Conservation (phyloP, 2,113 vertebrate species). For the Ardeotis arabs region DNA sequence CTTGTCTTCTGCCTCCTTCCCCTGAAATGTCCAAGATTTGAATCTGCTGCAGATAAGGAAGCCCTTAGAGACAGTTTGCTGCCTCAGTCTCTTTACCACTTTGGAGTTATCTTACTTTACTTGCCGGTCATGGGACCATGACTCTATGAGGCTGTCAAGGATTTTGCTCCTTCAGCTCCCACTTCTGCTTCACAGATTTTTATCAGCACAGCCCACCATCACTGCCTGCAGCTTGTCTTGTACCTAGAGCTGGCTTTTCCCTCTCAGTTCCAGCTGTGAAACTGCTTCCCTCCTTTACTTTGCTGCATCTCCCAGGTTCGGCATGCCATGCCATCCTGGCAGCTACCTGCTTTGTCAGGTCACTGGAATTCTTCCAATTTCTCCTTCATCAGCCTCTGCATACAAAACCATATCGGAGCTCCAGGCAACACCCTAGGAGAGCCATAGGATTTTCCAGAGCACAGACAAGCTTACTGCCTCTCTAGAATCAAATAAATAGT, state of each 20-base stretch:
- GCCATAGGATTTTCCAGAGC: neutral
- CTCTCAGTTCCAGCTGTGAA: neutral
- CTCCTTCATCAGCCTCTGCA: neutral
- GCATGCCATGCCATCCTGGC: neutral
- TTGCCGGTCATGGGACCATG: neutral
- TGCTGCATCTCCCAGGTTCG: neutral
- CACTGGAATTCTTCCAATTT: neutral
- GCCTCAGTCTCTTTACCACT: neutral
- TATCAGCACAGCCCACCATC: neutral
- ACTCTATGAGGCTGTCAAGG: neutral
- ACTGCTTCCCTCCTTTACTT: neutral
- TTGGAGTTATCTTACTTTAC: neutral
- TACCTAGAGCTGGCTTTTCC: neutral
- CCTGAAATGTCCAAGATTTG: neutral
- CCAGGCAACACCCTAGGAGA: neutral
- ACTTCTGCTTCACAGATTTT: neutral
- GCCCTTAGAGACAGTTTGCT: neutral
- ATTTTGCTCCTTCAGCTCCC: neutral
- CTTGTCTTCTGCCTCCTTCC: neutral
- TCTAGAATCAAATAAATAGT: neutral
- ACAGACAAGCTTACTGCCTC: neutral
- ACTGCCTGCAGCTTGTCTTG: neutral
- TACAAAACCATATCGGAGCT: neutral
- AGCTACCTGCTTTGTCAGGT: neutral
- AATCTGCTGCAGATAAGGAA: neutral